Conservation (phyloP, 2,797 vertebrate species). For the Benthosema pterotum region DNA sequence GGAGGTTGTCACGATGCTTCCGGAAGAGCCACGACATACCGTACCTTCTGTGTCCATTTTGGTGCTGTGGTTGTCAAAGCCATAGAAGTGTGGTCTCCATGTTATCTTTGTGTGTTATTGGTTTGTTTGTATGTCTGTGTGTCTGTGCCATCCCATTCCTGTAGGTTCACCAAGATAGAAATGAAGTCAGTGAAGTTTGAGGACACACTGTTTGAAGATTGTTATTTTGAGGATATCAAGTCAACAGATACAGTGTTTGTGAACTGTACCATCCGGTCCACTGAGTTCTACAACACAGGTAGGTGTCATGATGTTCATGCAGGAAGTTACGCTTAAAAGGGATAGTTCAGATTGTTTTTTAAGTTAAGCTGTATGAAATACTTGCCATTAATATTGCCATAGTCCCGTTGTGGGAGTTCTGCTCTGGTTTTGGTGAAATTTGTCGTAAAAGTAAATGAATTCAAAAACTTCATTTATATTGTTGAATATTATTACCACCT, state of each 20-base stretch:
- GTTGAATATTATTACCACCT: too few relatives aligned
- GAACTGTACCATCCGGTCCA: constrained; percentile 91
- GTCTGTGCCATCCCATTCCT: constrained; percentile 56
- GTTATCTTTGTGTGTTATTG: constrained; percentile 49
- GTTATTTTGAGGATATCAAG: constrained; percentile 91
- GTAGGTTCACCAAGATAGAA: constrained; percentile 92
- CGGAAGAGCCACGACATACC: constrained; percentile 7
- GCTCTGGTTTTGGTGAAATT: too few relatives aligned
- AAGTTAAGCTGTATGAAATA: too few relatives aligned
- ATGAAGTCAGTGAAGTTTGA: constrained; percentile 94
- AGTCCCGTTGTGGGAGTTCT: too few relatives aligned
- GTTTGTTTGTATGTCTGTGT: constrained; percentile 44
- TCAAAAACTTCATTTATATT: too few relatives aligned
- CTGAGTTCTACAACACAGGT: constrained; percentile 93
- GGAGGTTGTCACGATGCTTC: background rate
- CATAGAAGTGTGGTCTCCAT: constrained; percentile 28
- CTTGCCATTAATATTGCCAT: too few relatives aligned
- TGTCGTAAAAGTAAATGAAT: too few relatives aligned
- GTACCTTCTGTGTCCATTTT: constrained; percentile 50
- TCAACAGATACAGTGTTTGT: constrained; percentile 91
- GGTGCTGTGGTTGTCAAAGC: constrained; percentile 29
- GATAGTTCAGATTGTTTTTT: too few relatives aligned
- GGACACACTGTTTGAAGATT: constrained; percentile 91
- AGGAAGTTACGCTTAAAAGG: too few relatives aligned
- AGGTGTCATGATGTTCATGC: constrained; percentile 31